Evolutionary conservation across 2,113 vertebrate genomes (phyloP).

Genomic region (Laterallus jamaicensis): DNA sequence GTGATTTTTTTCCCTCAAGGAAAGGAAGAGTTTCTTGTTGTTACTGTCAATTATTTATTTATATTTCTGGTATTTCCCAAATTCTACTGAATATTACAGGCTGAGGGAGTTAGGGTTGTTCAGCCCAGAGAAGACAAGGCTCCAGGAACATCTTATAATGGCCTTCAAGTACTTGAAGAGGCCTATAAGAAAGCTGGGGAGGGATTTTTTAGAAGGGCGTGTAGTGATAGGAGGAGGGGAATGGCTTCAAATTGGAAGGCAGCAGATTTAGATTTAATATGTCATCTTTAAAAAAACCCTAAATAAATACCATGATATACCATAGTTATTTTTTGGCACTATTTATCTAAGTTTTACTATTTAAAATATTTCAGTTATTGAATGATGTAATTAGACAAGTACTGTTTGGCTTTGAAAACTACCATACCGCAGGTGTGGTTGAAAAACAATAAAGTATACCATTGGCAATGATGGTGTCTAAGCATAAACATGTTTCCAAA

Average conservation of each 20-base stretch:
- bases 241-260: too few relatives aligned
- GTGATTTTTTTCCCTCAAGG: not conserved
- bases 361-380: not conserved
- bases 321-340: not conserved
- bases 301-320: not conserved
- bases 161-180: too few relatives aligned
- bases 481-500: not conserved
- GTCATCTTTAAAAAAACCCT: not conserved
- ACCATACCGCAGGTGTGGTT: not conserved
- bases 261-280: not conserved
- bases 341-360: not conserved
- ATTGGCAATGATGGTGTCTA: not conserved
- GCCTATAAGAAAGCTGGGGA: too few relatives aligned
- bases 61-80: not conserved
- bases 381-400: not conserved
- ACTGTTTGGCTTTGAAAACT: not conserved
- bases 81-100: not conserved
- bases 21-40: not conserved
- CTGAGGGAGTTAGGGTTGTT: too few relatives aligned
- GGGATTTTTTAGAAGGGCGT: too few relatives aligned
- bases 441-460: not conserved
- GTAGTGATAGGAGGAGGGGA: too few relatives aligned
- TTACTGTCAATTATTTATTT: not conserved
- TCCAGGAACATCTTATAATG: too few relatives aligned
- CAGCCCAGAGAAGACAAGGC: too few relatives aligned